phyloP scores from a whole-genome alignment of 2,113 vertebrate genomes.

The Oncorhynchus keta region DNA sequence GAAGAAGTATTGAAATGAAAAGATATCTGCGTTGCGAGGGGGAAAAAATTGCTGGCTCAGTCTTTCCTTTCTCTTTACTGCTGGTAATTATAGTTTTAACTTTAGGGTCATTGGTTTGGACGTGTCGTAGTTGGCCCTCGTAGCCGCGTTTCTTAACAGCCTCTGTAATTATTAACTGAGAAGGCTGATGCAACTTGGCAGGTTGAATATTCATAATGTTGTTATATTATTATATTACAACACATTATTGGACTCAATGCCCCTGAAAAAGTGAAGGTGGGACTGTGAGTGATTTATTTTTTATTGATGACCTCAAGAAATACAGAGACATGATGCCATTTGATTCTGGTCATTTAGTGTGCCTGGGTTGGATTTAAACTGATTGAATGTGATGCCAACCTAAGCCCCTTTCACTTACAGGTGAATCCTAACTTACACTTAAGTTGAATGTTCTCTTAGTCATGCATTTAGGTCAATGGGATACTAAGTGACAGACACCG shows the following conservation, averaged over 20 bases:
- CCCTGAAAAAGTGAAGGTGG: too few species aligned
- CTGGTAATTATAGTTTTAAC: conserved; percentile 43
- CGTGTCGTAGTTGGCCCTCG: conserved; percentile 21
- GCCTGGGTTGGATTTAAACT: too few species aligned
- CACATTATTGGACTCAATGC: conserved; percentile 12
- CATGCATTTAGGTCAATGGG: too few species aligned
- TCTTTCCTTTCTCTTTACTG: conserved; percentile 47
- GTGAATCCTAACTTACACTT: too few species aligned
- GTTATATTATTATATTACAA: background rate
- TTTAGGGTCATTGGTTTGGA: conserved; percentile 46
- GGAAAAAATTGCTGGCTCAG: conserved; percentile 45
- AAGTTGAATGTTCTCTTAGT: too few species aligned
- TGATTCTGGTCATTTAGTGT: too few species aligned
- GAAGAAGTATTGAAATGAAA: conserved; percentile 1
- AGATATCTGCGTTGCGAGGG: conserved; percentile 22
- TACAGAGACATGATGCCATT: too few species aligned
- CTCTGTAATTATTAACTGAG: conserved; percentile 55
- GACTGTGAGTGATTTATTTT: background rate
- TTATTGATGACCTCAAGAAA: too few species aligned
- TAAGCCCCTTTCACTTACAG: too few species aligned
- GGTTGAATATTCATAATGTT: conserved; percentile 37
- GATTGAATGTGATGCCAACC: too few species aligned
- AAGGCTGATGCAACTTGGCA: conserved; percentile 12
- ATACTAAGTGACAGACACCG: too few species aligned
- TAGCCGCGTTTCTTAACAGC: conserved; percentile 42